Conservation (phyloP, 2,888 invertebrate genomes). For the Aromia moschata region DNA sequence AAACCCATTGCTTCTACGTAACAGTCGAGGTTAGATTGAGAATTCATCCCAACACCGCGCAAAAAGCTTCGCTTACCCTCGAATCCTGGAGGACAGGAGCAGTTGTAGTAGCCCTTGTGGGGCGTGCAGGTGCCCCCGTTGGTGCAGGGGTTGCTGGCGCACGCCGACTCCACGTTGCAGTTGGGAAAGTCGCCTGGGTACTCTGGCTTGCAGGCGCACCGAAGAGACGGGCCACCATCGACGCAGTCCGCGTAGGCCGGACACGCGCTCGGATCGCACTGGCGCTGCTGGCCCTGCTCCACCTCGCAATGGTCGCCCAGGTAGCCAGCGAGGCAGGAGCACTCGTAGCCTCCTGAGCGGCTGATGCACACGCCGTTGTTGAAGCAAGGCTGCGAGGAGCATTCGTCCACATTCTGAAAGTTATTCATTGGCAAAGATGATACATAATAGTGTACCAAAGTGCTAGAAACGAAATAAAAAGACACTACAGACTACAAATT, state of each 20-base stretch:
- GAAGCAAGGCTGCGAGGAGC: constrained; percentile 69
- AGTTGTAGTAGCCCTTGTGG: constrained; percentile 70
- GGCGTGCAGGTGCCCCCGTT: constrained; percentile 79
- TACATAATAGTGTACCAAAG: too few relatives aligned
- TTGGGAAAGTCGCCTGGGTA: constrained; percentile 66
- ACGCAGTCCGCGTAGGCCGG: constrained; percentile 75
- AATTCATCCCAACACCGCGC: too few relatives aligned
- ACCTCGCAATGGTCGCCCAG: constrained; percentile 67
- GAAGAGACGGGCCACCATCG: constrained; percentile 58
- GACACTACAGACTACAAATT: too few relatives aligned
- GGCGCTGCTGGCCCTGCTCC: constrained; percentile 61
- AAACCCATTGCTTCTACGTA: too few relatives aligned
- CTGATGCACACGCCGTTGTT: constrained; percentile 72
- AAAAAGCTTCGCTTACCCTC: constrained; percentile 65
- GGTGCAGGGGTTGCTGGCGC: constrained; percentile 76
- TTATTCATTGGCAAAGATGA: too few relatives aligned
- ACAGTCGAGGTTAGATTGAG: too few relatives aligned
- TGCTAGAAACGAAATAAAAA: too few relatives aligned
- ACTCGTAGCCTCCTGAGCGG: constrained; percentile 66
- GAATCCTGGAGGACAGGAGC: constrained; percentile 76
- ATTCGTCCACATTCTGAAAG: constrained; percentile 67
- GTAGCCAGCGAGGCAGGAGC: constrained; percentile 67
- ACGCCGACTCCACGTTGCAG: constrained; percentile 65
- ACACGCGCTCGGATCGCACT: constrained; percentile 68
- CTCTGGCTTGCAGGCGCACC: constrained; percentile 74